Evolutionary conservation across 2,888 invertebrate genomes (phyloP).

Genomic region (Piscicola geometra): DNA sequence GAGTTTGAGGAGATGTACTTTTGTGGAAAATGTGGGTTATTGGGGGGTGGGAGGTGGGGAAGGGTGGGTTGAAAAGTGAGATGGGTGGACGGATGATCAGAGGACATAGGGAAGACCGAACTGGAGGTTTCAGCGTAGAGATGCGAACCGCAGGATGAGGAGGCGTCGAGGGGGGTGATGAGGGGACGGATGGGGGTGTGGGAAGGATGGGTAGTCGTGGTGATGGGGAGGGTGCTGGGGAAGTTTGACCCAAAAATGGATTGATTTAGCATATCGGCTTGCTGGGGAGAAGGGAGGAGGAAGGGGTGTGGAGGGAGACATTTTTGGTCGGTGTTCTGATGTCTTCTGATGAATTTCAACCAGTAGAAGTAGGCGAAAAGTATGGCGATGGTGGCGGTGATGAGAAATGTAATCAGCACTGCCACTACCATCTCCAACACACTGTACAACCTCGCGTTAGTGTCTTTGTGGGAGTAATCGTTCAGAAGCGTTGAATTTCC

Average conservation of each 20-base stretch:
- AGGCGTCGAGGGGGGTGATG: constrained; percentile 12
- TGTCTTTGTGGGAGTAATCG: neutral
- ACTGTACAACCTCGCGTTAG: constrained; percentile 21
- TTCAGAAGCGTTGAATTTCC: neutral
- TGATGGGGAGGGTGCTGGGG: neutral
- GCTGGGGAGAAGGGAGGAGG: neutral
- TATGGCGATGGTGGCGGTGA: neutral
- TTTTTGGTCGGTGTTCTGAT: neutral
- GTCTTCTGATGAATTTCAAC: neutral
- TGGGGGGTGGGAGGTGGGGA: neutral
- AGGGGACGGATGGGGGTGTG: constrained; percentile 14
- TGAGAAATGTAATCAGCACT: constrained; percentile 17
- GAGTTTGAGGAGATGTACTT: too few relatives aligned
- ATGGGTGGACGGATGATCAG: neutral
- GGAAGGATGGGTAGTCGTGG: neutral
- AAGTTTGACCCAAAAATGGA: neutral
- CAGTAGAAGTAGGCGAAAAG: neutral
- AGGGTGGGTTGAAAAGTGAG: neutral
- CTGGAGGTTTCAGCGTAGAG: constrained; percentile 28
- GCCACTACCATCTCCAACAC: constrained; percentile 28
- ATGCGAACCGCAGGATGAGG: constrained; percentile 19
- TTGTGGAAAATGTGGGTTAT: neutral
- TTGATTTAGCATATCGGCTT: neutral
- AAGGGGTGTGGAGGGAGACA: constrained; percentile 22
- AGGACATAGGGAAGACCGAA: constrained; percentile 14